Percentiles rank a stretch among this genome's conserved stretches.
phyloP scores from a whole-genome alignment of 37 sponge, comb jelly and placozoan species.

The Haliclona indistincta region DNA sequence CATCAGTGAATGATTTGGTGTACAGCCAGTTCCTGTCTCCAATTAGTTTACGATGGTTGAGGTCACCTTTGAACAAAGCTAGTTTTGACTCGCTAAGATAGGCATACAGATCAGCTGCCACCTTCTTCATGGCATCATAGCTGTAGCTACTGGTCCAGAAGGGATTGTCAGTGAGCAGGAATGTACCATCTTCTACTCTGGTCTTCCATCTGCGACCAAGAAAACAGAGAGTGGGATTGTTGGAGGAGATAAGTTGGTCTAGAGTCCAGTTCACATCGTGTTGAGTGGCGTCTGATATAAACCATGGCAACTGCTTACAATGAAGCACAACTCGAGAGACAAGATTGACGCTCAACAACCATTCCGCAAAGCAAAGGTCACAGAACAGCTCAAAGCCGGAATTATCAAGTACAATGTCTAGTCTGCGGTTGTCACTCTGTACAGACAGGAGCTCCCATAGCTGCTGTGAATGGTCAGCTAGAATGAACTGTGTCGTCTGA shows the following conservation, averaged over 20 bases:
- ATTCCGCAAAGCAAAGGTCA: conserved; percentile 92
- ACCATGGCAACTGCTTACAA: conserved; percentile 96
- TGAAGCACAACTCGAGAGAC: conserved; percentile 76
- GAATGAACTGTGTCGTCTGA: conserved; percentile 33
- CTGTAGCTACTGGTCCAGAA: conserved; percentile 95
- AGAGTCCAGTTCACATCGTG: conserved; percentile 83
- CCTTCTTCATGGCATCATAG: conserved; percentile 80
- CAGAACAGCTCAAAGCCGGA: conserved; percentile 93
- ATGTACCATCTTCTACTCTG: conserved; percentile 46
- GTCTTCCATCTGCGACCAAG: conserved; percentile 70
- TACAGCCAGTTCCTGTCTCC: conserved; percentile 94
- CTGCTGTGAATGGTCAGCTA: conserved; percentile 63
- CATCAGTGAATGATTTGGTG: conserved; percentile 66
- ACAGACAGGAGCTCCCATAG: conserved; percentile 68
- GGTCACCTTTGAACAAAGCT: conserved; percentile 95
- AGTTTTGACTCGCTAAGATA: conserved; percentile 62
- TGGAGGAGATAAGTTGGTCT: conserved; percentile 46
- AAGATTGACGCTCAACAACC: conserved; percentile 53
- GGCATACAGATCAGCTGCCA: conserved; percentile 83
- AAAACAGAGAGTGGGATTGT: conserved; percentile 15
- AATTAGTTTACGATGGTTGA: conserved; percentile 97
- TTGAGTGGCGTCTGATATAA: conserved; percentile 91
- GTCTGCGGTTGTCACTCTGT: conserved; percentile 21
- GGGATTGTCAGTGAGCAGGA: conserved; percentile 62
- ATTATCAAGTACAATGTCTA: conserved; percentile 96